Evolutionary conservation across 1,140 invertebrate species (phyloP).

Genomic region (Listronotus oregonensis): DNA sequence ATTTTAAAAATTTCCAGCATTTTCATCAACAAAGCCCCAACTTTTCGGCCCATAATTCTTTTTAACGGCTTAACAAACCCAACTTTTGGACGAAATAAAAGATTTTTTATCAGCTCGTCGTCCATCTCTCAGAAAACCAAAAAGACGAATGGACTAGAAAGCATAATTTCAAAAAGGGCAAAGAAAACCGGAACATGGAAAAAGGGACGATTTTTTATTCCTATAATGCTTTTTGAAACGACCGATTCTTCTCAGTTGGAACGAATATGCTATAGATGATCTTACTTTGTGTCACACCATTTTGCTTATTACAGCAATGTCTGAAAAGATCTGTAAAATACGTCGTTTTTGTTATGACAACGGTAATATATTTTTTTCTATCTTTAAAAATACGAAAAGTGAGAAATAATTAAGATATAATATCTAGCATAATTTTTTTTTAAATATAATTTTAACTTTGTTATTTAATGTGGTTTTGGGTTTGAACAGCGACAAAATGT

Average conservation of each 20-base stretch:
- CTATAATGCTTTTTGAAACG: neutral
- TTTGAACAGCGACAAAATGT: too few species aligned
- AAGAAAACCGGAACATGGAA: neutral
- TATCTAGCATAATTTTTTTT: too few species aligned
- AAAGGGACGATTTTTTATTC: constrained; percentile 12
- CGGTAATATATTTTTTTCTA: too few species aligned
- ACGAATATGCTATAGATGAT: neutral
- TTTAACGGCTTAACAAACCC: constrained; percentile 5
- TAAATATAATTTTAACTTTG: too few species aligned
- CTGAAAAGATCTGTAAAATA: too few species aligned
- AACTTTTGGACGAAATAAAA: constrained; percentile 4
- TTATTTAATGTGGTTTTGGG: too few species aligned
- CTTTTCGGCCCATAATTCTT: constrained; percentile 1
- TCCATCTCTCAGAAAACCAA: neutral
- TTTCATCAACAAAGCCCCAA: neutral
- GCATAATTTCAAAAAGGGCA: constrained; percentile 8
- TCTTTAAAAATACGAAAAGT: too few species aligned
- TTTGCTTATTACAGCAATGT: too few species aligned
- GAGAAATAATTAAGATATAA: too few species aligned
- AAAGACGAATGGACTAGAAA: constrained; percentile 2
- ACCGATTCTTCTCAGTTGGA: neutral
- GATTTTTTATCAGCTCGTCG: neutral
- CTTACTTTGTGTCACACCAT: neutral
- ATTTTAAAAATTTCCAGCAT: neutral
- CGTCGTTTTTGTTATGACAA: too few species aligned